Evolutionary conservation across 2,888 invertebrate genomes (phyloP).

Genomic region (Psylliodes chrysocephalus): DNA sequence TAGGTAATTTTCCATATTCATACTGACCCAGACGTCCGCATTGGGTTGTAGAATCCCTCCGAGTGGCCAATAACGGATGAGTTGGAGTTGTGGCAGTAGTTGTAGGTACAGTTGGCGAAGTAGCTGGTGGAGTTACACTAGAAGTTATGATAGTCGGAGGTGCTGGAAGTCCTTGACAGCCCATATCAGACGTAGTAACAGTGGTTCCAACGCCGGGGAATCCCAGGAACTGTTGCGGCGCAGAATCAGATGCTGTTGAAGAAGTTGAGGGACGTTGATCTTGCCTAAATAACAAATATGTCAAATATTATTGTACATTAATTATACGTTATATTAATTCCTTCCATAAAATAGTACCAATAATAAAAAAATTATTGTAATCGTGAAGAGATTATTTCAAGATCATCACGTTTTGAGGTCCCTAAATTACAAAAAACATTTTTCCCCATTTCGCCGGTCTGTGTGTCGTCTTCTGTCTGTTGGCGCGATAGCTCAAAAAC

Average conservation of each 20-base stretch:
- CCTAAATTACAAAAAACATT: too few relatives aligned
- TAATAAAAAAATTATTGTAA: too few relatives aligned
- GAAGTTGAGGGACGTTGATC: conserved; percentile 78
- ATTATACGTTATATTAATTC: too few relatives aligned
- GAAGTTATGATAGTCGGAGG: conserved; percentile 85
- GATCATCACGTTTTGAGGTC: too few relatives aligned
- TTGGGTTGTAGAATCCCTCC: conserved; percentile 87
- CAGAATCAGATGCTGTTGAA: conserved; percentile 78
- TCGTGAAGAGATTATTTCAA: too few relatives aligned
- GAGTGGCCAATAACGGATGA: conserved; percentile 66
- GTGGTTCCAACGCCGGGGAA: conserved; percentile 38
- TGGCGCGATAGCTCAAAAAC: too few relatives aligned
- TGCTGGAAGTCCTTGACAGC: conserved; percentile 70
- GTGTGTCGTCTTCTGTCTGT: too few relatives aligned
- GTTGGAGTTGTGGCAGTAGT: conserved; percentile 65
- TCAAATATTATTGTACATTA: too few relatives aligned
- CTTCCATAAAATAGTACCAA: too few relatives aligned
- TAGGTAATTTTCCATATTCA: too few relatives aligned
- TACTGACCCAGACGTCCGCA: conserved; percentile 71
- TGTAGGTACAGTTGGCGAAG: conserved; percentile 76
- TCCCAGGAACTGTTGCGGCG: conserved; percentile 61
- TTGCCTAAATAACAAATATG: conserved; percentile 57
- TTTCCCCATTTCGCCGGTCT: too few relatives aligned
- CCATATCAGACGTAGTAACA: conserved; percentile 64
- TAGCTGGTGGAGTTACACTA: conserved; percentile 84